Evolutionary conservation across 2,888 invertebrate genomes (phyloP).

Genomic region (Entomobrya multifasciata): DNA sequence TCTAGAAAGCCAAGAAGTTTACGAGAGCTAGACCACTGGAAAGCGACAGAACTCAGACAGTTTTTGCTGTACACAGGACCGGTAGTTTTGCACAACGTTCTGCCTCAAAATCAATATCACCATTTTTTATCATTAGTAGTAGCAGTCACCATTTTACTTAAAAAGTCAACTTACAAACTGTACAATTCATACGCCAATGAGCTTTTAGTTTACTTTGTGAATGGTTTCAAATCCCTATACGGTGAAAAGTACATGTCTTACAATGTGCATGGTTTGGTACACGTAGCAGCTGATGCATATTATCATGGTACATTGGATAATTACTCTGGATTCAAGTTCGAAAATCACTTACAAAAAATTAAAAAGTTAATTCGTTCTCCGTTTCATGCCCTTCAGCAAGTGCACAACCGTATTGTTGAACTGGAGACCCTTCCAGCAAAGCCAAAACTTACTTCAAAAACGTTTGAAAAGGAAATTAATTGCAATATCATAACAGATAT

Average conservation of each 20-base stretch:
- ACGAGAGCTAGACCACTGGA: slow-evolving; percentile 76
- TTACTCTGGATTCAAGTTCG: slow-evolving; percentile 46
- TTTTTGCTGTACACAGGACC: slow-evolving; percentile 79
- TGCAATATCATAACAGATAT: too few species aligned
- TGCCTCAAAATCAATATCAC: not conserved
- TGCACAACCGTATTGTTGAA: slow-evolving; percentile 38
- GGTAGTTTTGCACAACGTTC: slow-evolving; percentile 51
- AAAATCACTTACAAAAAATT: slow-evolving; percentile 40
- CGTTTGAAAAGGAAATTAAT: too few species aligned
- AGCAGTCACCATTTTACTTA: not conserved
- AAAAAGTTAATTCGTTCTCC: slow-evolving; percentile 15
- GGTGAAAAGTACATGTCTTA: slow-evolving; percentile 36
- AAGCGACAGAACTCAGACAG: slow-evolving; percentile 79
- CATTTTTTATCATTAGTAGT: slow-evolving; percentile 42
- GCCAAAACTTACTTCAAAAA: too few species aligned
- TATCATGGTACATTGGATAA: slow-evolving; percentile 38
- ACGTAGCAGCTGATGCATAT: slow-evolving; percentile 19
- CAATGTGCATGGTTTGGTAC: slow-evolving; percentile 52
- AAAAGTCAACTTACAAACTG: not conserved
- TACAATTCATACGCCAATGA: slow-evolving; percentile 10
- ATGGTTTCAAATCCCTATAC: slow-evolving; percentile 7
- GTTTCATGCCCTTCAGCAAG: slow-evolving; percentile 23
- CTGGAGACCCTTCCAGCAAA: too few species aligned
- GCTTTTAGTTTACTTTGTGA: slow-evolving; percentile 52
- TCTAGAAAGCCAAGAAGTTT: not conserved